Evolutionary conservation across 2,113 vertebrate species (phyloP), one percentile per base, ranked within the genome.

Genomic region (Sisor rabdophorus): DNA sequence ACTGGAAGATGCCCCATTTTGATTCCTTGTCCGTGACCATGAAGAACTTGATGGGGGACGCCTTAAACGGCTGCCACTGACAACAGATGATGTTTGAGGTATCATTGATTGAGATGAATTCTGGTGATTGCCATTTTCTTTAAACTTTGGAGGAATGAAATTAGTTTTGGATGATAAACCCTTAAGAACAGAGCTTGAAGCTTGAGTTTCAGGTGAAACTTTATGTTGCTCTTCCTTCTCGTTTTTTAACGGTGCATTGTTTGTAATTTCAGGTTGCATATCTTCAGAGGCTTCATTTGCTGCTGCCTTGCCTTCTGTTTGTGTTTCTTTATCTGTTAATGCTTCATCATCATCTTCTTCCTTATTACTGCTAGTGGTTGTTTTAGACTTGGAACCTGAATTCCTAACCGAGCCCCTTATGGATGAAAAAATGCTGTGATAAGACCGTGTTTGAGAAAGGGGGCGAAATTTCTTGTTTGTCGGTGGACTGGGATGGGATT

Each of bases 381-480:
- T 55, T 40, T 68, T 77, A 59, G 70, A 78, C 36, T 47, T 86
- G 75, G 84, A 80, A 16, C 19, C 32, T 0, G 79, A 80, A 2
- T 84, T 88, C 77, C 72, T 91, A 75, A 85, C 52, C 11, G 92
- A 89, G 0, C 84, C 87, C 84, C 92, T 93, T 11, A 91, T 87
- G 2, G 90, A 86, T 36, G 91, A 88, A 55, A 92, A 89, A 32
- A 89, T 87, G 80, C 89, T 89, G 79, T 93, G 93, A 67, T 92
- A 82, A 2, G 93, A 84, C n/a, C 90, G 89, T 72, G 91, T 85
- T 78, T 91, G 75, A 7, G 91, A 89, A 11, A 93, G 85, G 0
- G 91, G 90, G 48, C 91, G 92, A 22, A 55, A 40, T 40, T 79
- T 85, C 54, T 83, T 90, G 67, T 61, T 77, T 28, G 47, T 79